Base-by-base conservation (phyloP, 53 echinoderm and acorn worm genomes). In the Luidia sarsii region DNA sequence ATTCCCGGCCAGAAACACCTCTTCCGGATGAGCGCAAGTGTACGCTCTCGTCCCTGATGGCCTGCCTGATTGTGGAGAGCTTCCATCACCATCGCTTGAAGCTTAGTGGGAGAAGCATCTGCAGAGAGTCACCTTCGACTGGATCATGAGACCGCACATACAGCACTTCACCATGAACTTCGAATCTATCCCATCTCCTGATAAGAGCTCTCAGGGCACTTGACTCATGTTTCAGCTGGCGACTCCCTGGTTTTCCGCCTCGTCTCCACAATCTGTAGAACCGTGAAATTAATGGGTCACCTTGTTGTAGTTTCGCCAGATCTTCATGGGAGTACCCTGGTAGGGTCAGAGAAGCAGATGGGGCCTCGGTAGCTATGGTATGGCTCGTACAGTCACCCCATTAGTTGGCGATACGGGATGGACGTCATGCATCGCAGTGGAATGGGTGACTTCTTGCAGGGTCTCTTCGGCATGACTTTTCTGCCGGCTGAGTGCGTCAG, bases 401-500 rank as follows among this genome's bases (percentile, higher is more conserved):
- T 67, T 67, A 11, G 36, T 45, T 9, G 9, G 41, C 0, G 13
- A 3, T 20, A 2, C 37, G 13, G 32, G 51, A n/a, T 51, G 32
- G 7, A 57, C 55, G 27, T 43, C 61, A 63, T 30, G 43, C 35
- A 45, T 54, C 21, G 41, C 43, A 30, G 35, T 41, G 30, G 50
- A 41, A 21, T 27, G 28, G 27, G 57, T 57, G 27, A 57, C 57
- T 37, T 41, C 28, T 31, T 16, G 57, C 11, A 75, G 43, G 18
- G 59, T 75, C 8, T 75, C 45, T 0, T 43, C 75, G 1, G 75
- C 30, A 52, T 31, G 82, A 30, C n/a, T 43, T 29, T 33, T 49
- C 37, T 48, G 85, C n/a, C 71, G 53, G 53, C 34, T 70, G 23
- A 85, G 75, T 4, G 63, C 75, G 75, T 85, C 75, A 3, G 75